Base-by-base conservation (phyloP, 2,888 invertebrate genomes). In the Carabus problematicus region DNA sequence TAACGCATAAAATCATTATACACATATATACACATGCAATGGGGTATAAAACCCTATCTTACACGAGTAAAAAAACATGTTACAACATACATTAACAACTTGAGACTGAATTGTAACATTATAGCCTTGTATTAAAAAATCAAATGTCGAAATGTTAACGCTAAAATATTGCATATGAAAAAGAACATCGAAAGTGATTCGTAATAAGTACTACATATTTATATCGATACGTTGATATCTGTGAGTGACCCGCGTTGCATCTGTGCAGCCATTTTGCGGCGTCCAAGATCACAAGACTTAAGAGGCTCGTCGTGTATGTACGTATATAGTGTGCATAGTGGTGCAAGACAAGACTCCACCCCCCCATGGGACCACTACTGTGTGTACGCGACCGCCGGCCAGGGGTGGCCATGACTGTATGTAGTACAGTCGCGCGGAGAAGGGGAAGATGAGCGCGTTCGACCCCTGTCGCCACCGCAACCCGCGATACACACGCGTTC, bases 401-500 rank as follows among this genome's bases (percentile, higher is more conserved):
- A 52, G 3, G 52, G 52, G 18, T 9, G 47, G 47, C 12, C 11
- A 18, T 11, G 14, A 9, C 52, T 19, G 18, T 11, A 16, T 19
- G 19, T 12, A 52, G n/a, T 49, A 12, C 7, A 8, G 42, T 43
- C 55, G 55, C 64, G 49, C 43, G 29, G 42, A 16, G 64, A 7
- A 58, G 64, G 71, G 70, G 70, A 71, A 70, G 67, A 70, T 66
- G 70, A 63, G 70, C 71, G 72, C 58, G 62, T 64, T 70, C 14
- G 43, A 61, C 66, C 62, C 69, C 63, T 45, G 64, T 63, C 63
- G 64, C 52, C 61, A 59, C 70, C 68, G 64, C 76, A 77, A 79
- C 78, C 76, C 76, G 19, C 79, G 76, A 77, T 78, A 79, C 80
- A 79, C 78, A 80, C 80, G 81, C 82, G 84, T 84, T 84, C 85